Conservation (phyloP, 35 echinoderm and acorn worm genomes). For the Ophioderma brevispina region DNA sequence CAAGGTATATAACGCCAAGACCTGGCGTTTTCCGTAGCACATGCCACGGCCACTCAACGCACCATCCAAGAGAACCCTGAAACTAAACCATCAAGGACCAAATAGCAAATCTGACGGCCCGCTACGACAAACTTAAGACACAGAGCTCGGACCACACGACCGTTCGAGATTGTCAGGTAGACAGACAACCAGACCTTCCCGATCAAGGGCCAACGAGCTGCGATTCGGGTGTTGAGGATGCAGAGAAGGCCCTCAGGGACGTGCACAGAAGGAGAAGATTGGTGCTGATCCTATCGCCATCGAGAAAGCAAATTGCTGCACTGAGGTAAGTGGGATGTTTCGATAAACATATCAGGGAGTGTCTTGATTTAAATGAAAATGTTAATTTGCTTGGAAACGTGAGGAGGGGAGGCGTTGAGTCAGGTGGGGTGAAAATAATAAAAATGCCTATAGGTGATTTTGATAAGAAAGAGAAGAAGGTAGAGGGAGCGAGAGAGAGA, state of each 20-base stretch:
- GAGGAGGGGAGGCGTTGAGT: too few species aligned
- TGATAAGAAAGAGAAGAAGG: too few species aligned
- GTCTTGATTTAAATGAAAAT: too few species aligned
- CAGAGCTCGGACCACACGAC: slow-evolving; percentile 65
- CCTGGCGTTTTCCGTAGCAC: too few species aligned
- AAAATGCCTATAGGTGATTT: background rate
- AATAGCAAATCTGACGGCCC: slow-evolving; percentile 56
- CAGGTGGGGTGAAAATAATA: too few species aligned
- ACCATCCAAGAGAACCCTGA: slow-evolving; percentile 81
- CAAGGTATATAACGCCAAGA: too few species aligned
- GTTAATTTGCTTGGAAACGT: too few species aligned
- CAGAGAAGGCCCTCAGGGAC: slow-evolving; percentile 69
- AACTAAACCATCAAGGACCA: slow-evolving; percentile 73
- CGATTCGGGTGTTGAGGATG: slow-evolving; percentile 77
- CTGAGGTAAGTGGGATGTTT: too few species aligned
- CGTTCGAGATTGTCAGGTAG: slow-evolving; percentile 64
- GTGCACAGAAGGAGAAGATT: slow-evolving; percentile 74
- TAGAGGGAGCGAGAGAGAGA: too few species aligned
- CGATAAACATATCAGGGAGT: too few species aligned
- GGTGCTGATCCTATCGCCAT: slow-evolving; percentile 88
- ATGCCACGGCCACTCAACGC: too few species aligned
- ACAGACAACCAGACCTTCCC: slow-evolving; percentile 76
- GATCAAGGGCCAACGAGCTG: slow-evolving; percentile 68
- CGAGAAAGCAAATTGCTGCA: slow-evolving; percentile 82
- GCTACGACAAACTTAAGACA: slow-evolving; percentile 85